Base-by-base conservation (phyloP, 2,113 vertebrate species). In the Zosterops borbonicus region DNA sequence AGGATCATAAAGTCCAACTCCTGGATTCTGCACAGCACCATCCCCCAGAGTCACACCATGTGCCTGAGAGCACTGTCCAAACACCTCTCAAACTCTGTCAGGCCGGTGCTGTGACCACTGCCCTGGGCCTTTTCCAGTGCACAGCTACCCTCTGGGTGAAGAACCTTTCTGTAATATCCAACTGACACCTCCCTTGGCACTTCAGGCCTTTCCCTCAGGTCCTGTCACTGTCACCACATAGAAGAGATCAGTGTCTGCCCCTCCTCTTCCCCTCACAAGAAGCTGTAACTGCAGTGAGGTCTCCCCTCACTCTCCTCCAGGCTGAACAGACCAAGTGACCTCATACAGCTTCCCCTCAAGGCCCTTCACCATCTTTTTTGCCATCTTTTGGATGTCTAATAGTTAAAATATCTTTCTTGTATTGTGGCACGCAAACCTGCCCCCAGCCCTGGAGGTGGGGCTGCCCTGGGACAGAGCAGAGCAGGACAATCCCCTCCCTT, bases 161-260 rank as follows among this genome's bases (percentile, higher is more conserved):
- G 16, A 75, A 31, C 8, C 15, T 49, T 20, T n/a, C 23, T 9
- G 20, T 35, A 0, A 35, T 35, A 49, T 5, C 35, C 42, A 49
- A 0, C 42, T 20, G 21, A 50, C 0, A 24, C 10, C 15, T 49
- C 24, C 12, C 11, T 1, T 41, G 9, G 1, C 22, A 58, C 4
- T 41, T 58, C 35, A 75, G 70, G 52, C 29, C 70, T 25, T 41
- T 75, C 10, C 42, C 50, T 58, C 0, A 0, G 49, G 5, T 41
- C 10, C 60, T 65, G 42, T n/a, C 29, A 2, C 42, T 65, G 49
- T 47, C 27, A 47, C 9, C 14, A 29, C 5, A 58, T 10, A 41
- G n/a, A 0, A 28, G 35, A 42, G 60, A 41, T 67, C 60, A 41
- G 42, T 4, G 52, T 0, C 42, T 58, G 60, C 24, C 10, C 52